Base-by-base conservation (phyloP, 2,888 invertebrate genomes). In the Perizoma flavofasciatum region DNA sequence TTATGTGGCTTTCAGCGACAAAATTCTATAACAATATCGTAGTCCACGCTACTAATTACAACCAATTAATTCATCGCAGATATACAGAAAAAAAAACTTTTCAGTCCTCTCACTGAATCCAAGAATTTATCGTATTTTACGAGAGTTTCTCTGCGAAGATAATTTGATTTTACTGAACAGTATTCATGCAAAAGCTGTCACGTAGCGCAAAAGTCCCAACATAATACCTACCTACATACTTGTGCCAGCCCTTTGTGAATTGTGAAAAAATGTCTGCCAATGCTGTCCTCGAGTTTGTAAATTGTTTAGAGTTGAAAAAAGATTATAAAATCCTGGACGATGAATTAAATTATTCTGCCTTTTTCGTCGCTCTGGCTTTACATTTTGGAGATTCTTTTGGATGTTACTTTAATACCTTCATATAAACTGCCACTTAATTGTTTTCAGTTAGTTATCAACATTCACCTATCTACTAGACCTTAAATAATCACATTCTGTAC, bases 311-410 rank as follows among this genome's bases (percentile, higher is more conserved):
- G 50, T 49, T 53, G 34, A 62, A 66, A 50, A 60, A 57, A 51
- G 59, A 53, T 66, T 61, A 61, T 61, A 59, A 68, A 64, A 66
- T 61, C 51, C 66, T 61, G 44, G 57, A 37, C 54, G 59, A 48
- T 45, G 48, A 61, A 66, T 68, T 40, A 58, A 68, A 68, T 63
- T 66, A 57, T 54, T 35, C 59, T 22, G 49, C 41, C 22, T 43
- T 61, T 49, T 54, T 35, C 11, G 22, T 37, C 44, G 49, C 34
- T 50, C 52, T 58, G 34, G 33, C 44, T 49, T 45, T 49, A 34
- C 54, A 54, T 50, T 50, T 59, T 49, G 41, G 35, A 46, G 37
- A 43, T 57, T 57, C 41, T 48, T 52, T 56, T 33, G 5, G 37
- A 11, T 43, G 35, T 49, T 6, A 55, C 32, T 44, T 32, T 45